These are phyloP conservation scores for Lagopus leucura DNA, from an alignment of 2,113 vertebrate genomes.

Conservation along the genomic window DNA sequence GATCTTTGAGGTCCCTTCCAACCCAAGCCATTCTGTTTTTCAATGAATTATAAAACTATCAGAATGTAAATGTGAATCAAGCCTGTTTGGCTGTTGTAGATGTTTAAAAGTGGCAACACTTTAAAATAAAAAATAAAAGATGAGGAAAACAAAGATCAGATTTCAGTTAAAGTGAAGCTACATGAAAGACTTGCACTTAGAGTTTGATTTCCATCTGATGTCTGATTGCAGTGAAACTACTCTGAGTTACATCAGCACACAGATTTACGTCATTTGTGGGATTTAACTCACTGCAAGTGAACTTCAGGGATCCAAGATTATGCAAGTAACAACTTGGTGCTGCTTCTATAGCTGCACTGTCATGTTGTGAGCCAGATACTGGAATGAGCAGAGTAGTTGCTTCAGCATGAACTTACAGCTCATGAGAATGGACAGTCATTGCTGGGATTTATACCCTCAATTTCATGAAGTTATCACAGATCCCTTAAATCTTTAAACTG, in stretches of 20 bases:
- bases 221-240: background rate
- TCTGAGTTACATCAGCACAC: background rate
- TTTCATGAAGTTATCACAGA: background rate
- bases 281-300: background rate
- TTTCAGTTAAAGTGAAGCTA: background rate
- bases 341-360: background rate
- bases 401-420: background rate
- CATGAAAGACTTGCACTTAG: rapidly evolving
- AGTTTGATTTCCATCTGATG: background rate
- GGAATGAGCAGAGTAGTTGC: rapidly evolving
- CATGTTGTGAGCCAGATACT: background rate
- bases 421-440: background rate
- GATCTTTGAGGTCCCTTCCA: no score
- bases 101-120: background rate
- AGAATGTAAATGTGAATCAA: background rate
- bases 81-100: background rate
- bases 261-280: background rate
- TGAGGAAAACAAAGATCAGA: background rate
- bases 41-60: background rate
- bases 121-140: background rate
- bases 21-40: no score
- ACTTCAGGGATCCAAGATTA: background rate
- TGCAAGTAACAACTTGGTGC: background rate
- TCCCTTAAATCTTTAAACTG: background rate
- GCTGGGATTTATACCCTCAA: background rate